Conservation (phyloP, 2,888 invertebrate species). For the Bruchidius siliquastri region DNA sequence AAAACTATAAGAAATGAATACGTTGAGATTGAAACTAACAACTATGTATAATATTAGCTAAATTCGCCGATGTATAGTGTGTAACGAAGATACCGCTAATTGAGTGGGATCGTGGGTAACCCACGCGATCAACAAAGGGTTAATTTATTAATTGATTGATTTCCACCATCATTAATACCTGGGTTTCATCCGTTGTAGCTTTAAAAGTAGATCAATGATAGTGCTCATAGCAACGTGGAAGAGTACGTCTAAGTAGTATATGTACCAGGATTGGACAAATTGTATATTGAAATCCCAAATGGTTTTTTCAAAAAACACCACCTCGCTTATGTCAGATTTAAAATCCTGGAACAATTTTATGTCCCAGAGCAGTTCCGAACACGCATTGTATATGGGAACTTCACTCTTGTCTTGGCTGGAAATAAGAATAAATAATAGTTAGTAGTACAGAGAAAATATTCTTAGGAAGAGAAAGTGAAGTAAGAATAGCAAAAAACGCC, state of each 20-base stretch:
- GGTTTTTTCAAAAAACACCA: not conserved
- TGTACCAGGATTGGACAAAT: not conserved
- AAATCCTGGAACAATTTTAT: not conserved
- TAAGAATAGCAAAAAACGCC: too few relatives aligned
- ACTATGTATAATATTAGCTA: too few relatives aligned
- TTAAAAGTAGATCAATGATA: not conserved
- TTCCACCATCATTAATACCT: not conserved
- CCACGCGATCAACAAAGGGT: too few relatives aligned
- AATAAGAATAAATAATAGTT: not conserved
- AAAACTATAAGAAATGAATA: too few relatives aligned
- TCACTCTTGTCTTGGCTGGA: not conserved
- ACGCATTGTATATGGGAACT: slow-evolving; percentile 1
- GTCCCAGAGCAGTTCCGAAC: not conserved
- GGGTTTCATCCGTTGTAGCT: not conserved
- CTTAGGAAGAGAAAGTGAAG: too few relatives aligned
- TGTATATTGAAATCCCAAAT: not conserved
- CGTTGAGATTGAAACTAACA: too few relatives aligned
- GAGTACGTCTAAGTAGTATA: not conserved
- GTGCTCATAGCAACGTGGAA: not conserved
- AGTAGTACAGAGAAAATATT: not conserved
- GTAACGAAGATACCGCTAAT: too few relatives aligned
- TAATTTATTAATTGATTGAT: too few relatives aligned
- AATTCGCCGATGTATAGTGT: too few relatives aligned
- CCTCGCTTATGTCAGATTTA: not conserved
- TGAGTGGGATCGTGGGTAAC: too few relatives aligned